These are phyloP conservation scores for Uropetala carovei DNA, from an alignment of 2,888 invertebrate species.

Conservation along the genomic window DNA sequence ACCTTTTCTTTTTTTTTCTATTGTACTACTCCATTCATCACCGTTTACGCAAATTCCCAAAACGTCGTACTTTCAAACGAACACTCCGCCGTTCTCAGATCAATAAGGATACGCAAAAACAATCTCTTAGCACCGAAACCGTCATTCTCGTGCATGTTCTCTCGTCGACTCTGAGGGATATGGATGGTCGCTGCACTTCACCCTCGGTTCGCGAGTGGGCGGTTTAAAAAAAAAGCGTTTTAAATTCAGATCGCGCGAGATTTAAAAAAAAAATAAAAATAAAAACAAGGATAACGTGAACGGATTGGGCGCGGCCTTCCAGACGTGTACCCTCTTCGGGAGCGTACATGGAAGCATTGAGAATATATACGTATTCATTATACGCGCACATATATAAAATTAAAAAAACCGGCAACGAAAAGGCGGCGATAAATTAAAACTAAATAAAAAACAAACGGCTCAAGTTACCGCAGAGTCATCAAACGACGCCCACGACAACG, in stretches of 20 bases:
- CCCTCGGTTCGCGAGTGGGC: constrained; percentile 4
- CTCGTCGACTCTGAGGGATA: background rate
- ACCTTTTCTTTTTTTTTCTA: background rate
- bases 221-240: background rate
- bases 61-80: too few relatives aligned
- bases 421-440: too few relatives aligned
- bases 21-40: background rate
- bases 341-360: too few relatives aligned
- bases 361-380: too few relatives aligned
- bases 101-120: background rate
- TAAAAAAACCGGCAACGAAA: too few relatives aligned
- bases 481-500: too few relatives aligned
- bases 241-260: background rate
- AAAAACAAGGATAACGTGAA: background rate
- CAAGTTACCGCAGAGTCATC: too few relatives aligned
- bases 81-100: background rate
- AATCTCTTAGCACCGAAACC: background rate
- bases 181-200: background rate
- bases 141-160: background rate
- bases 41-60: background rate
- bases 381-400: too few relatives aligned
- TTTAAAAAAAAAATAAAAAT: too few relatives aligned
- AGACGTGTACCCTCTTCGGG: too few relatives aligned
- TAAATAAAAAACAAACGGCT: too few relatives aligned
- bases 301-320: background rate